phyloP scores from a whole-genome alignment of 2,888 invertebrate genomes.

The Nemurella pictetii region DNA sequence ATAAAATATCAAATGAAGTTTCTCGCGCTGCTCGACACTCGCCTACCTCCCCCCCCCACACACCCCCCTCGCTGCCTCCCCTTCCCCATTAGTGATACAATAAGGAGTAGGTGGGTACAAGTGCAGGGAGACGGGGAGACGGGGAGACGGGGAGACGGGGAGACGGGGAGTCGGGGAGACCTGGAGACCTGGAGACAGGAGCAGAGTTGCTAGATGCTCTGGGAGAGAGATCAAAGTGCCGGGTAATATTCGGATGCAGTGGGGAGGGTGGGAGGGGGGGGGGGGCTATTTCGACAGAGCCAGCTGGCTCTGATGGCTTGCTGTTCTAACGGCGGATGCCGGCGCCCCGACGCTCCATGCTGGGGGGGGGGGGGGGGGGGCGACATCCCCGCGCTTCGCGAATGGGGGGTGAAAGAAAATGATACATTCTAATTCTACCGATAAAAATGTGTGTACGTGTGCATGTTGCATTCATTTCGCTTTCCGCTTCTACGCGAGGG shows the following conservation, averaged over 20 bases:
- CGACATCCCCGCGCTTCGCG: constrained; percentile 33
- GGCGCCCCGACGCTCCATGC: constrained; percentile 1
- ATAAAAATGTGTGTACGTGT: constrained; percentile 16
- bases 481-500: no score
- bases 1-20: constrained; percentile 33
- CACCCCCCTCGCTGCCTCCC: background rate
- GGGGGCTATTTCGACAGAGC: constrained; percentile 30
- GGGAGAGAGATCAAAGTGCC: constrained; percentile 35
- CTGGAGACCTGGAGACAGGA: no score
- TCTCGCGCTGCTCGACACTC: background rate
- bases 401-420: constrained; percentile 4
- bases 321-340: no score
- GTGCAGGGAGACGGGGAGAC: constrained; percentile 15
- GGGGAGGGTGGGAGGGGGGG: constrained; percentile 22
- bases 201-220: background rate
- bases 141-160: constrained; percentile 15
- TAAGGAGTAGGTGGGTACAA: constrained; percentile 19
- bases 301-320: constrained; percentile 36
- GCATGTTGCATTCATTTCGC: background rate
- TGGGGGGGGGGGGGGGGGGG: constrained; percentile 29
- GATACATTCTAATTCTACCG: constrained; percentile 28
- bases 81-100: constrained; percentile 1
- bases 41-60: background rate
- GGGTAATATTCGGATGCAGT: constrained; percentile 33
- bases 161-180: no score